Conservation (phyloP, 2,797 vertebrate genomes). For the Poecilia picta region DNA sequence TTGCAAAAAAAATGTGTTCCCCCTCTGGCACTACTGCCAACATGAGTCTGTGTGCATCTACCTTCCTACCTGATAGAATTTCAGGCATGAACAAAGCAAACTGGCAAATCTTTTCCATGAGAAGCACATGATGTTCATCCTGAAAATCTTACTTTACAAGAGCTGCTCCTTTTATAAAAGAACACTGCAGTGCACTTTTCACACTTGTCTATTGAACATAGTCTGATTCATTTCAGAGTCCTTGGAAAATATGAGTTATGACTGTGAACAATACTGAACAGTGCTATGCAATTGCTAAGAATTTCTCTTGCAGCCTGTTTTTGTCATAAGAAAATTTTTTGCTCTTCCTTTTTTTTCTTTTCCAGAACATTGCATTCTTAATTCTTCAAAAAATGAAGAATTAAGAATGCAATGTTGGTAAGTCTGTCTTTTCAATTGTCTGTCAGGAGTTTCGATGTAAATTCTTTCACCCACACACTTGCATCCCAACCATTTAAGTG, state of each 20-base stretch:
- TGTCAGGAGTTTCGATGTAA: background rate
- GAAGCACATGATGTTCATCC: background rate
- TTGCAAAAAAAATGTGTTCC: background rate
- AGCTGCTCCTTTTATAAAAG: background rate
- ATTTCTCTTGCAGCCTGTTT: background rate
- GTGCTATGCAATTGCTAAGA: background rate
- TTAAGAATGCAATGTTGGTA: too few species aligned
- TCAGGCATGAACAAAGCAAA: background rate
- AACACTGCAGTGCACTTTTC: background rate
- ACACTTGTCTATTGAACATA: background rate
- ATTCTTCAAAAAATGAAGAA: background rate
- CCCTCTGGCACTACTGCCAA: background rate
- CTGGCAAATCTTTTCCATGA: background rate
- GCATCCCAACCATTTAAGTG: background rate
- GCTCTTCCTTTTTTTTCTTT: background rate
- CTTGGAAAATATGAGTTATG: background rate
- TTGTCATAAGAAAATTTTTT: background rate
- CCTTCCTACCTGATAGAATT: background rate
- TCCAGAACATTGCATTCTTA: background rate
- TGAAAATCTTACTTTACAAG: background rate
- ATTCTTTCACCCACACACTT: background rate
- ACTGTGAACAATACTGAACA: background rate
- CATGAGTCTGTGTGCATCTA: background rate
- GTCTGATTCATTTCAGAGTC: background rate
- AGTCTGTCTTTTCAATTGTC: slow-evolving; percentile 1